Evolutionary conservation across 2,797 vertebrate genomes (phyloP).

Genomic region (Platyrinchus mystaceus): DNA sequence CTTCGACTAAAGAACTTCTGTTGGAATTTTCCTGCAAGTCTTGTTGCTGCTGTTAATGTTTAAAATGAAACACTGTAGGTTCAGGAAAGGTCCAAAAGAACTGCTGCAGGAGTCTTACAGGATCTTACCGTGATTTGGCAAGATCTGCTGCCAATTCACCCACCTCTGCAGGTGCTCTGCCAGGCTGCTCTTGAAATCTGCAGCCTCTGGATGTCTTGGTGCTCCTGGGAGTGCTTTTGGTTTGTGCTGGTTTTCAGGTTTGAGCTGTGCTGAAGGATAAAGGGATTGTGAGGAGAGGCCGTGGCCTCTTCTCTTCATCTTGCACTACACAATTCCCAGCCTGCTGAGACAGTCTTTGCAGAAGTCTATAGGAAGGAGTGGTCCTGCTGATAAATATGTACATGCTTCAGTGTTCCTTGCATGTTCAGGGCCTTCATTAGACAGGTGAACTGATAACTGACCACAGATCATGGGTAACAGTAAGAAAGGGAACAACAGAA

Average conservation of each 20-base stretch:
- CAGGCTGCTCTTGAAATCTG: neutral
- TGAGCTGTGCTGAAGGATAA: slow-evolving; percentile 11
- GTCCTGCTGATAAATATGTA: neutral
- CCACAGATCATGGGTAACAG: neutral
- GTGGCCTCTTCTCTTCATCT: neutral
- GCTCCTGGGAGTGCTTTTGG: neutral
- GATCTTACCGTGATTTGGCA: neutral
- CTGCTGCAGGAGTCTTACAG: neutral
- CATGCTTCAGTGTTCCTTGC: neutral
- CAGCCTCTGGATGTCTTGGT: neutral
- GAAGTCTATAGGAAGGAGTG: neutral
- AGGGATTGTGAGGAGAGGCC: neutral
- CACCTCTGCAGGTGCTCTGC: neutral
- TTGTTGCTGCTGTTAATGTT: neutral
- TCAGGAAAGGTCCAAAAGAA: neutral
- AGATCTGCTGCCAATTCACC: neutral
- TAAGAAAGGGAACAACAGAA: neutral
- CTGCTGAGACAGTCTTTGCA: neutral
- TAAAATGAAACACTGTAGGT: neutral
- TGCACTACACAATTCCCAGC: neutral
- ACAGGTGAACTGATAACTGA: neutral
- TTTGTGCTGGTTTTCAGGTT: neutral
- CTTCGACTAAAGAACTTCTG: neutral
- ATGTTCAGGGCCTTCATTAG: neutral
- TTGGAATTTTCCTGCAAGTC: neutral